Base-by-base conservation (phyloP, 2,113 vertebrate genomes). In the human region DNA sequence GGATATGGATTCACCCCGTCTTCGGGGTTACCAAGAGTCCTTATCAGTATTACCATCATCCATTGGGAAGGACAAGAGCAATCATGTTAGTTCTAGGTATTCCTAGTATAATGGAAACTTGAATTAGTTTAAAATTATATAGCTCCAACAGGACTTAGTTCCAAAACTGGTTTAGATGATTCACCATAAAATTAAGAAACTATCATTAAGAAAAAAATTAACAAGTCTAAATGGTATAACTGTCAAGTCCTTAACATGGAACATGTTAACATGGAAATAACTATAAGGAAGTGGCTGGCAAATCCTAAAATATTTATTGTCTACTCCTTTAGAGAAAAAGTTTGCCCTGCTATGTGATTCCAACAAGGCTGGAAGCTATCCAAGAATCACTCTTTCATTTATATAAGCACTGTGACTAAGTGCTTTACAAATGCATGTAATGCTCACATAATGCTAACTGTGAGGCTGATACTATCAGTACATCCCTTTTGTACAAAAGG, bases 151-250 rank as follows among this genome's bases (percentile, higher is more conserved):
- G 40, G 59, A 3, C 3, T 88, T n/a, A 82, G 14, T 70, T 76
- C 87, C 89, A 70, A 96, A 97, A 91, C 35, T 83, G 11, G 16
- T 96, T 91, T 48, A n/a, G 2, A 55, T 8, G 88, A 87, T 30
- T 20, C 14, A 45, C 61, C 92, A 17, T n/a, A 75, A 78, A 94
- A 57, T 70, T 23, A 32, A 27, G 59, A 86, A 97, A 72, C 86
- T 35, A 70, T 43, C 35, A 83, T 40, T 87, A 85, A 68, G 70
- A 48, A 35, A 72, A 66, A 91, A 96, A 83, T 43, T 57, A 93
- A 86, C 16, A 84, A 17, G 32, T 13, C 52, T 79, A 89, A 73
- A 23, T 13, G 25, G 18, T n/a, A 3, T 57, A 90, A 76, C 38
- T 32, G 35, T 55, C 55, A 96, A 89, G 83, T 9, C 16, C 8